Evolutionary conservation across 2,797 vertebrate genomes (phyloP).

Genomic region (Gastrophryne carolinensis): DNA sequence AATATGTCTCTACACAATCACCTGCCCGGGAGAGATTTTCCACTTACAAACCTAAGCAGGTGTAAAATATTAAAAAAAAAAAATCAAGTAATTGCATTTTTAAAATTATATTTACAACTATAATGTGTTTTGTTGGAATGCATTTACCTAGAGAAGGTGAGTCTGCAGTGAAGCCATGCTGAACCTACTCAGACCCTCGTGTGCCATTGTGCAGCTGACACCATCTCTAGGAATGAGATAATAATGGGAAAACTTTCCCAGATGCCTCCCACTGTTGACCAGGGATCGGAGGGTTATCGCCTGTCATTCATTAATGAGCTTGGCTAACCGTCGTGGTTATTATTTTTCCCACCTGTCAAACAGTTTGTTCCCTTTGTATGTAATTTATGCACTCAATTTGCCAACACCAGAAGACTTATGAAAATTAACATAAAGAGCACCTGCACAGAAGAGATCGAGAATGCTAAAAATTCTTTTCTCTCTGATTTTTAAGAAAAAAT

Average conservation of each 20-base stretch:
- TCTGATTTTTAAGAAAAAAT: not conserved
- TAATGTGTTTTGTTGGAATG: not conserved
- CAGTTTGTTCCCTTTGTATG: conserved; percentile 68
- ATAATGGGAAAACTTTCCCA: conserved; percentile 79
- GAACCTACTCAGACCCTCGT: conserved; percentile 67
- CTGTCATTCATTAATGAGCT: conserved; percentile 81
- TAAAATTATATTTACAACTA: not conserved
- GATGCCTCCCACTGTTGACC: conserved; percentile 80
- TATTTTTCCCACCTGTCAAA: conserved; percentile 78
- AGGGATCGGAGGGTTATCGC: conserved; percentile 77
- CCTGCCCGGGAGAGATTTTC: too few species aligned
- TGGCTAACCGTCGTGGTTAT: conserved; percentile 80
- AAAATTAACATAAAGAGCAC: conserved; percentile 82
- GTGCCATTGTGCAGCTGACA: conserved; percentile 70
- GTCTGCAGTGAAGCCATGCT: conserved; percentile 57
- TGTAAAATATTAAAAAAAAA: too few species aligned
- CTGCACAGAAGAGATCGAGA: conserved; percentile 72
- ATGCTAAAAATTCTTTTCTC: conserved; percentile 41
- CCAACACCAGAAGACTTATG: conserved; percentile 83
- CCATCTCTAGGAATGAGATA: conserved; percentile 63
- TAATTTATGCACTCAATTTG: conserved; percentile 83
- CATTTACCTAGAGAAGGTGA: conserved; percentile 12
- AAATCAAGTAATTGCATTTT: too few species aligned
- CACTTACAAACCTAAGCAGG: too few species aligned
- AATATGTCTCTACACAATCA: too few species aligned